phyloP scores from a whole-genome alignment of 30 jellyfish, hydroid and myxozoan genomes.

The Catostylus mosaicus region DNA sequence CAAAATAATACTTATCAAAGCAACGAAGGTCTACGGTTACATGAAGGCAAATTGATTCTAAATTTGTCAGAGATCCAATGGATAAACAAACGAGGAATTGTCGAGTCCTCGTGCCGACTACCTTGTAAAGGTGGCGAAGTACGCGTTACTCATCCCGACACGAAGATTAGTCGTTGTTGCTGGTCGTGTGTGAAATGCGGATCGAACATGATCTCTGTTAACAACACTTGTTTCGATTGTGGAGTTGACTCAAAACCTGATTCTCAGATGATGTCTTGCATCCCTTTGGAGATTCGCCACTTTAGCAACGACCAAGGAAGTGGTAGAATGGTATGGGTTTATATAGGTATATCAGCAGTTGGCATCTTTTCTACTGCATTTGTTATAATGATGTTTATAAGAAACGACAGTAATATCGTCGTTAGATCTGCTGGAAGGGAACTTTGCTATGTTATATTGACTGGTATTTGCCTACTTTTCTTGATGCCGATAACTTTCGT shows the following conservation, averaged over 20 bases:
- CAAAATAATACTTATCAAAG: neutral
- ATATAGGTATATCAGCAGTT: constrained; percentile 39
- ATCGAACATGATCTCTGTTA: constrained; percentile 53
- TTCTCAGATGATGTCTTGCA: constrained; percentile 29
- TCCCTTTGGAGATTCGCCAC: constrained; percentile 41
- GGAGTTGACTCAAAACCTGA: constrained; percentile 51
- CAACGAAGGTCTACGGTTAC: neutral
- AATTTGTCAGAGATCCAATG: constrained; percentile 10
- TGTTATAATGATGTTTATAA: constrained; percentile 45
- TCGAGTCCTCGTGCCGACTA: constrained; percentile 61
- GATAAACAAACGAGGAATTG: neutral
- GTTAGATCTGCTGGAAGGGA: constrained; percentile 91
- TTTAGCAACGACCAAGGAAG: constrained; percentile 13
- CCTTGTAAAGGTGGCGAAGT: constrained; percentile 68
- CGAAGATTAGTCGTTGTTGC: constrained; percentile 65
- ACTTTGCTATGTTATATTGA: constrained; percentile 57
- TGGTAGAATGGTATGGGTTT: constrained; percentile 6
- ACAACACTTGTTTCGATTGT: constrained; percentile 75
- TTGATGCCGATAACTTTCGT: constrained; percentile 45
- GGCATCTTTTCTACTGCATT: constrained; percentile 55
- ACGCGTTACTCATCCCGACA: constrained; percentile 7
- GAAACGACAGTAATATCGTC: constrained; percentile 44
- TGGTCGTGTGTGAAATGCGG: constrained; percentile 77
- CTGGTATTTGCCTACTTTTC: constrained; percentile 72
- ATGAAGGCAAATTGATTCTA: neutral